Base-by-base conservation (phyloP, 2,888 invertebrate genomes). In the Eristalis pertinax region DNA sequence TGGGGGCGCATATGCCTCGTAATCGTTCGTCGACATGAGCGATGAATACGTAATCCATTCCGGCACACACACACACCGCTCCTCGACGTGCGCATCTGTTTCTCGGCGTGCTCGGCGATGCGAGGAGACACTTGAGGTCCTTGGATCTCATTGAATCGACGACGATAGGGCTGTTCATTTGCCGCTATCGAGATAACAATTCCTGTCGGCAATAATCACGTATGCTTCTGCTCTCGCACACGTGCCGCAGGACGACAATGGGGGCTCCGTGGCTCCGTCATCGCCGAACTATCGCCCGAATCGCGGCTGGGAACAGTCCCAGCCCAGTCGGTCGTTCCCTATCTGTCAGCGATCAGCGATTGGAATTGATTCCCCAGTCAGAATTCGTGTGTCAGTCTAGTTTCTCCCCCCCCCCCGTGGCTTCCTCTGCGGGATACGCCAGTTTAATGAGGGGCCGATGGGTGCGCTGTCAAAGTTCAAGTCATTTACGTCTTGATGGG, bases 391-490 rank as follows among this genome's bases (percentile, higher is more conserved):
- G 15, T 2, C 0, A 43, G n/a, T n/a, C 19, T n/a, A 43, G 13
- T 13, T 35, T 11, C 35, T 2, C 35, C 10, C 1, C 35, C 35
- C 35, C 1, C 32, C 4, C 7, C 8, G 32, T 2, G 43, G n/a
- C n/a, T 19, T 2, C 19, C 50, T 50, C 19, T 8, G 43, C 7
- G 19, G 50, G 50, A 50, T 50, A 50, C 50, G 7, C 50, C 50
- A 19, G 2, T 19, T 19, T 19, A 50, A 50, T n/a, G 50, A 19
- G 19, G 19, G 41, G 15, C 43, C 13, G 24, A 43, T 2, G 41
- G 62, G 32, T 41, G 32, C 7, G 32, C 64, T 77, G 69, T 69
- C 35, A 77, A 63, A 69, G 77, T 69, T 76, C 68, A 76, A 68
- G 62, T 43, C 76, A 68, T 76, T 76, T 77, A 69, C 68, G 29